Base-by-base conservation (phyloP, 92 coral and sea anemone species). In the Scolanthus callimorphus region DNA sequence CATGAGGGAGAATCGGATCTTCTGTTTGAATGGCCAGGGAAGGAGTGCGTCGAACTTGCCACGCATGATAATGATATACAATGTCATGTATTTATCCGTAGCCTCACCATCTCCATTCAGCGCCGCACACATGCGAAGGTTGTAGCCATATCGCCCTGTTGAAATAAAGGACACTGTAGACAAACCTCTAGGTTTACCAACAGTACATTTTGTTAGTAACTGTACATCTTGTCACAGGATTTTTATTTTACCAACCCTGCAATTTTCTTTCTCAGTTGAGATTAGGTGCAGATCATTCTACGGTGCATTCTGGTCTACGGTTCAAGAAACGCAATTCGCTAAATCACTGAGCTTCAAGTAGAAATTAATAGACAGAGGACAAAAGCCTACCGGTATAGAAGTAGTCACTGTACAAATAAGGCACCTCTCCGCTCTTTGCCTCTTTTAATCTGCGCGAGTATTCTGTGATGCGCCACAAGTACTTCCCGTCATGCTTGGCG, bases 101-200 rank as follows among this genome's bases (percentile, higher is more conserved):
- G 49, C 68, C 17, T 25, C 43, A 4, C 58, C 57, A 22, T 75
- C 69, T 23, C 78, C 84, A 26, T 78, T 69, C 13, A 73, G 37
- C 9, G 53, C 17, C 29, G 57, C 27, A 31, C 59, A 25, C 2
- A 58, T 12, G 27, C 29, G 23, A 23, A 78, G 30, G 23, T 57
- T 75, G 66, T 75, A 75, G 4, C 82, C 73, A 15, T 50, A 55
- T 38, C 60, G 31, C 1, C 80, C 80, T 11, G 67, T 60, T 15
- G 8, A 34, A 34, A 34, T n/a, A n/a, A n/a, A n/a, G n/a, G n/a
- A n/a, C n/a, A n/a, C n/a, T n/a, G n/a, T n/a, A n/a, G n/a, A n/a
- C n/a, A n/a, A n/a, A n/a, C n/a, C n/a, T n/a, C n/a, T n/a, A n/a
- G n/a, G n/a, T n/a, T n/a, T n/a, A n/a, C n/a, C n/a, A n/a, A n/a